Conservation (phyloP, 2,797 vertebrate genomes). For the Peromyscus aztecus region DNA sequence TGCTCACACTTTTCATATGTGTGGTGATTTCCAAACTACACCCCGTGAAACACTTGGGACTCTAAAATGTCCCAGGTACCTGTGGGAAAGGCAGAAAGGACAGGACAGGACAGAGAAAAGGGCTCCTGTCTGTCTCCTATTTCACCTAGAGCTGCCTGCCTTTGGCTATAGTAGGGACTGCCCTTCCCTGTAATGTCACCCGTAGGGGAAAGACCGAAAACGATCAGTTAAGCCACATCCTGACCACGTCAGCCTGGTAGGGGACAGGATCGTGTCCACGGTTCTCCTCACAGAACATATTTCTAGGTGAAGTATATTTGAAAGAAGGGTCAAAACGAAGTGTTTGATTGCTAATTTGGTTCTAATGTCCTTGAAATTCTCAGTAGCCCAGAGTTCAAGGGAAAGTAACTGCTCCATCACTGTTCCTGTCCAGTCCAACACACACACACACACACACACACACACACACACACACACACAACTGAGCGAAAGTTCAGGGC, state of each 20-base stretch:
- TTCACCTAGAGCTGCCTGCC: background rate
- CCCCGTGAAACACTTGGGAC: background rate
- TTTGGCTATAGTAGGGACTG: background rate
- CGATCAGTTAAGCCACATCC: background rate
- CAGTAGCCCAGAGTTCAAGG: background rate
- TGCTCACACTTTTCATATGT: background rate
- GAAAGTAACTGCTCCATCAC: background rate
- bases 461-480: too few species aligned
- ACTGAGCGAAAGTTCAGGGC: background rate
- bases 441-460: background rate
- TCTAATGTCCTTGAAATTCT: background rate
- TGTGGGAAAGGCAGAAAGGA: background rate
- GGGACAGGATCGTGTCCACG: background rate
- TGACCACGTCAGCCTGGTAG: background rate
- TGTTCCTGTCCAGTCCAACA: background rate
- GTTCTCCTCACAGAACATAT: slow-evolving; percentile 23
- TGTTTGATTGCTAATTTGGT: background rate
- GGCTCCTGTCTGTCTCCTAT: background rate
- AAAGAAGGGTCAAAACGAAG: background rate
- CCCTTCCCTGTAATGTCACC: background rate
- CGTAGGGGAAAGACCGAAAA: slow-evolving; percentile 3
- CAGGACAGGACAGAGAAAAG: background rate
- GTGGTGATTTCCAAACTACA: background rate
- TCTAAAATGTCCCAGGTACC: background rate
- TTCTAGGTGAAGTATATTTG: slow-evolving; percentile 36